Evolutionary conservation across 2,888 invertebrate genomes (phyloP).

Genomic region (Ephialtes manifestator): DNA sequence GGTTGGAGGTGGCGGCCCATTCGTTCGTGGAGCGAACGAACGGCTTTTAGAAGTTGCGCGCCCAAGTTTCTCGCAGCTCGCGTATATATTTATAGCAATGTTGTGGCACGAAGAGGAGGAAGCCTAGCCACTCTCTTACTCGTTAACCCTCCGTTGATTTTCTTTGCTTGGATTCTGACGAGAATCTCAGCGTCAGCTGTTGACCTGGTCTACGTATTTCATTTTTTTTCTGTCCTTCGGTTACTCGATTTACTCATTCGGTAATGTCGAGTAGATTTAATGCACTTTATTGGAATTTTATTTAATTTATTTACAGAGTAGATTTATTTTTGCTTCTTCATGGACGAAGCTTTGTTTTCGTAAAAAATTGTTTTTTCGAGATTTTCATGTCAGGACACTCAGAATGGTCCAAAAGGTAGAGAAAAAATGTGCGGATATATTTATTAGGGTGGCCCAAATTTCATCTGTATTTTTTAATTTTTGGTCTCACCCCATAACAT

Average conservation of each 20-base stretch:
- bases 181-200: neutral
- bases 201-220: neutral
- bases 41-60: slow-evolving; percentile 23
- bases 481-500: too few relatives aligned
- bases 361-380: too few relatives aligned
- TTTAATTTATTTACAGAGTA: neutral
- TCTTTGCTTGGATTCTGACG: neutral
- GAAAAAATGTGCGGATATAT: too few relatives aligned
- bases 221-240: neutral
- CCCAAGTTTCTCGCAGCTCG: slow-evolving; percentile 27
- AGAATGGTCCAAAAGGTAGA: too few relatives aligned
- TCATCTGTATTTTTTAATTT: too few relatives aligned
- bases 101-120: slow-evolving; percentile 51
- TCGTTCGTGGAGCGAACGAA: slow-evolving; percentile 17
- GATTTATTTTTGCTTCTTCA: neutral
- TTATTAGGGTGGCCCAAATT: too few relatives aligned
- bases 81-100: slow-evolving; percentile 78
- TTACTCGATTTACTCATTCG: too few relatives aligned
- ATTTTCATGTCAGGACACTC: too few relatives aligned
- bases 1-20: slow-evolving; percentile 6
- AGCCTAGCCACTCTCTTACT: neutral
- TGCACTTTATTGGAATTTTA: neutral
- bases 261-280: neutral
- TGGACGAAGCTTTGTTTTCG: too few relatives aligned
- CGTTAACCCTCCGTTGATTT: neutral